phyloP scores from a whole-genome alignment of 2,797 vertebrate species.

The Yasuhikotakia modesta region DNA sequence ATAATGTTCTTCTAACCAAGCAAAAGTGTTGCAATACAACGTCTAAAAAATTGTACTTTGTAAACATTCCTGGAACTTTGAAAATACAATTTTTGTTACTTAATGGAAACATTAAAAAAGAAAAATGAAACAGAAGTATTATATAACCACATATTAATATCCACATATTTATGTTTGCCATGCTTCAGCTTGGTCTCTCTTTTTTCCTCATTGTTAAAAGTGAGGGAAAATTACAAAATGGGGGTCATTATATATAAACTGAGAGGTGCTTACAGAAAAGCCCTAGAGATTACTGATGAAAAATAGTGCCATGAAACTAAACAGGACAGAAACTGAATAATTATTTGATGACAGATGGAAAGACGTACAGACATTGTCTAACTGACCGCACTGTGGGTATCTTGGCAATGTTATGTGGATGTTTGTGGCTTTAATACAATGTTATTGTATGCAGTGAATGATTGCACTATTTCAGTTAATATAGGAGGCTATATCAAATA shows the following conservation, averaged over 20 bases:
- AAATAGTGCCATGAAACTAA: constrained; percentile 13
- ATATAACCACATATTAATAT: neutral
- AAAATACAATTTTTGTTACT: too few species aligned
- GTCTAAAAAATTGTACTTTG: too few species aligned
- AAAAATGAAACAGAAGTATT: neutral
- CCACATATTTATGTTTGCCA: neutral
- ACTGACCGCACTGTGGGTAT: neutral
- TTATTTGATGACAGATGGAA: neutral
- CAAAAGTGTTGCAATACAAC: too few species aligned
- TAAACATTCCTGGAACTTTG: too few species aligned
- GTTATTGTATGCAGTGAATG: neutral
- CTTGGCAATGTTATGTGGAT: neutral
- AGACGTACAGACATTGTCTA: neutral
- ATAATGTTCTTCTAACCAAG: too few species aligned
- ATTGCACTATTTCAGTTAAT: neutral
- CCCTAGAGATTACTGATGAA: neutral
- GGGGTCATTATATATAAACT: constrained; percentile 33
- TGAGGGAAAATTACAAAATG: constrained; percentile 31
- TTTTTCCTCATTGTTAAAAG: constrained; percentile 1
- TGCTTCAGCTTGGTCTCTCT: neutral
- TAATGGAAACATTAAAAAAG: too few species aligned
- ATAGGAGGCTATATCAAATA: too few species aligned
- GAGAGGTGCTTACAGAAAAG: neutral
- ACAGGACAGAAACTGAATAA: constrained; percentile 11
- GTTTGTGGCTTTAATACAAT: neutral